Conservation (phyloP, 1,140 invertebrate species). For the Hylyphantes graminicola region DNA sequence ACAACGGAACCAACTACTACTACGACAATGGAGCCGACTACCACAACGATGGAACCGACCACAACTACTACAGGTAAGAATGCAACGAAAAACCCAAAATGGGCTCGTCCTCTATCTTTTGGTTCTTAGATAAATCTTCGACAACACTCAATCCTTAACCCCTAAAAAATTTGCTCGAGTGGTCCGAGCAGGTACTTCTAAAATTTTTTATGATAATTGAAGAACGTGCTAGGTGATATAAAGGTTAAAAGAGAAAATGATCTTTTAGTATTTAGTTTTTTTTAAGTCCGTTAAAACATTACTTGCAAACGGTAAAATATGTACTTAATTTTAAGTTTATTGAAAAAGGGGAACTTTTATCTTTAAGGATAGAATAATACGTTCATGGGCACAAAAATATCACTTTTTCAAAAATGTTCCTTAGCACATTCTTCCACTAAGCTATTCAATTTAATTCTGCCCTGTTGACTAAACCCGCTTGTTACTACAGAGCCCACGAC, state of each 20-base stretch:
- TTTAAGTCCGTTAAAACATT: background rate
- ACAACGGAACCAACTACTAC: conserved; percentile 12
- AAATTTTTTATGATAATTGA: no score
- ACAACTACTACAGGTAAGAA: conserved; percentile 5
- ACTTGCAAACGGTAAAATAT: background rate
- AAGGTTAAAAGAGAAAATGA: background rate
- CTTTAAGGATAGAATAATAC: no score
- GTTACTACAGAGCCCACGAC: background rate
- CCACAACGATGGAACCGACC: background rate
- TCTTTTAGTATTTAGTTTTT: background rate
- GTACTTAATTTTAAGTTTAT: background rate
- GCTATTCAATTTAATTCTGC: no score
- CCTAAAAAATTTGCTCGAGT: no score
- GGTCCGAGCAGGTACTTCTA: no score
- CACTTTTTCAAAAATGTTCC: no score
- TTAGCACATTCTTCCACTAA: no score
- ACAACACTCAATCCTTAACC: no score
- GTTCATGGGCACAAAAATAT: no score
- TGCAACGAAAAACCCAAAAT: background rate
- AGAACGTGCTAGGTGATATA: background rate
- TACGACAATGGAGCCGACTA: background rate
- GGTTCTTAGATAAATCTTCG: no score
- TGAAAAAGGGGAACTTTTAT: no score
- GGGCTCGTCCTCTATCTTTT: no score
- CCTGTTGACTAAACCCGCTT: background rate